A percentile compares a stretch with the other conserved stretches of the same genome.
Evolutionary conservation across 1,140 invertebrate genomes (phyloP).

Genomic region (Brachionus angularis): DNA sequence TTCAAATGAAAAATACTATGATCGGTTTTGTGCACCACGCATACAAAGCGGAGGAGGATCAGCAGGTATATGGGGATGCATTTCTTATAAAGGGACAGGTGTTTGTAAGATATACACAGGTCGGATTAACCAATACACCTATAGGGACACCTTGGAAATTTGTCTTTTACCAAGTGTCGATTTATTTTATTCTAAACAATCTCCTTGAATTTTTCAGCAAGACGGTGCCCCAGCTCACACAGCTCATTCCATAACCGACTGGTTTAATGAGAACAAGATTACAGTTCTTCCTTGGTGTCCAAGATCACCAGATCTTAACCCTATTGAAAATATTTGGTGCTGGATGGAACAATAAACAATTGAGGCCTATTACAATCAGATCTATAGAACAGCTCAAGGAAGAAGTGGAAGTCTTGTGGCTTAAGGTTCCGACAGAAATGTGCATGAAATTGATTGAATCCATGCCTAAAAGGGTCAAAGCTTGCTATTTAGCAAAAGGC

Average conservation of each 20-base stretch:
- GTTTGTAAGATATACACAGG: no score
- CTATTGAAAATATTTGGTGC: constrained; percentile 32
- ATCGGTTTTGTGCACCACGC: no score
- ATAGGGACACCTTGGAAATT: not conserved
- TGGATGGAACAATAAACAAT: not conserved
- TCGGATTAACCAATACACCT: no score
- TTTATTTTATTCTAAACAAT: not conserved
- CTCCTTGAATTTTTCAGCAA: constrained; percentile 40
- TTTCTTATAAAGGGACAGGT: no score
- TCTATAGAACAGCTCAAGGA: not conserved
- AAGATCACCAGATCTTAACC: constrained; percentile 39
- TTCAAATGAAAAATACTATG: no score
- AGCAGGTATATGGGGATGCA: no score
- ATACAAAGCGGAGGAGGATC: no score
- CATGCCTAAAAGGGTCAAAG: not conserved
- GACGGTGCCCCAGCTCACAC: constrained; percentile 33
- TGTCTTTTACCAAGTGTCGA: not conserved
- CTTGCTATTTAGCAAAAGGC: not conserved
- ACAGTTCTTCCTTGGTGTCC: not conserved
- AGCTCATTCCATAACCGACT: not conserved
- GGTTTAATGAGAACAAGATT: constrained; percentile 32
- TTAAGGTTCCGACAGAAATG: not conserved
- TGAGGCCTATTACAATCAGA: not conserved
- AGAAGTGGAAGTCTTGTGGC: not conserved
- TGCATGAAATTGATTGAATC: not conserved